These are phyloP conservation scores for Rhinella marina DNA, from an alignment of 2,797 vertebrate species.

Conservation along the genomic window DNA sequence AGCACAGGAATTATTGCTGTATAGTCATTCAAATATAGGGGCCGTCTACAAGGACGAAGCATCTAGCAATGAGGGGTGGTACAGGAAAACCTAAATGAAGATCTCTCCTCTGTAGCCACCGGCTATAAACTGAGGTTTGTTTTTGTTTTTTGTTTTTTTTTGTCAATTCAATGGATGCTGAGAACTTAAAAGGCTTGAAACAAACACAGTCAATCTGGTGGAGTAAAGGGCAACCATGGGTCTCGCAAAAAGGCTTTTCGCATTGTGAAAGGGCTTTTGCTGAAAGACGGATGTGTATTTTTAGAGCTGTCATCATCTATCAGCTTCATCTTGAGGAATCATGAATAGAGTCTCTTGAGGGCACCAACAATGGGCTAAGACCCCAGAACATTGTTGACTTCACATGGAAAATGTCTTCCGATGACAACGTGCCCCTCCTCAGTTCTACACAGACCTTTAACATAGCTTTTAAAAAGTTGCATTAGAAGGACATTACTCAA, in stretches of 20 bases:
- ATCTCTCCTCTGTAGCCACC: constrained; percentile 62
- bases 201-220: background rate
- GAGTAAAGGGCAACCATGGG: background rate
- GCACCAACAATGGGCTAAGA: background rate
- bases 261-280: background rate
- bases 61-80: constrained; percentile 51
- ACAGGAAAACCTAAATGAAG: constrained; percentile 47
- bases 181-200: no score
- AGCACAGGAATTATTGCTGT: constrained; percentile 79
- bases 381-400: background rate
- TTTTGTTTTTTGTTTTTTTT: no score
- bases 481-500: background rate
- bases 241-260: background rate
- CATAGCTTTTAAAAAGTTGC: background rate
- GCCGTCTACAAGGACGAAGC: constrained; percentile 62
- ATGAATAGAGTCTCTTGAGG: background rate
- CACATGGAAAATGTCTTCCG: background rate
- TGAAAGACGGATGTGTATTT: constrained; percentile 12
- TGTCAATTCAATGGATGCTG: background rate
- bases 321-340: background rate
- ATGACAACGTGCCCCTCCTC: background rate
- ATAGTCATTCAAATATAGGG: constrained; percentile 67
- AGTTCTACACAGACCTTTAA: background rate
- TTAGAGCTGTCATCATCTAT: constrained; percentile 21
- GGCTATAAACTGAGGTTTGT: constrained; percentile 28